Evolutionary conservation across 2,113 vertebrate species (phyloP).

Genomic region (Nerophis lumbriciformis): DNA sequence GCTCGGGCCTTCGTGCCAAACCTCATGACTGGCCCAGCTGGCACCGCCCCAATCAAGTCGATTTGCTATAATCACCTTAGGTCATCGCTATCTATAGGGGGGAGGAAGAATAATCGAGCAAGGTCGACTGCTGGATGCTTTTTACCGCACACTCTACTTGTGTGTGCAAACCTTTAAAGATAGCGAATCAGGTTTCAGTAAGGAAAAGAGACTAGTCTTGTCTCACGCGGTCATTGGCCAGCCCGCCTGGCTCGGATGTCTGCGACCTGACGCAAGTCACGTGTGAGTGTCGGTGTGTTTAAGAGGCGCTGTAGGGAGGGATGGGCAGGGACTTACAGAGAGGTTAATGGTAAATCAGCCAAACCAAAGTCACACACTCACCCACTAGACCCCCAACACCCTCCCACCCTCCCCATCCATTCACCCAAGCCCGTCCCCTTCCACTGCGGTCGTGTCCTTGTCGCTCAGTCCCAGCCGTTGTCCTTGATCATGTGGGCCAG

Average conservation of each 20-base stretch:
- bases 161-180: slow-evolving; percentile 13
- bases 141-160: slow-evolving; percentile 19
- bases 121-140: slow-evolving; percentile 19
- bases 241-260: slow-evolving; percentile 53
- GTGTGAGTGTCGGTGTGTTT: slow-evolving; percentile 28
- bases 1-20: slow-evolving; percentile 44
- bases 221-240: slow-evolving; percentile 21
- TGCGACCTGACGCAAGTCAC: slow-evolving; percentile 33
- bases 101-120: slow-evolving; percentile 35
- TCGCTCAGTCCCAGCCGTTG: slow-evolving; percentile 95
- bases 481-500: slow-evolving; percentile 99
- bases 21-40: slow-evolving; percentile 55
- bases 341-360: slow-evolving; percentile 72
- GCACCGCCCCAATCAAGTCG: slow-evolving; percentile 55
- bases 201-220: slow-evolving; percentile 14
- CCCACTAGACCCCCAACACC: slow-evolving; percentile 40
- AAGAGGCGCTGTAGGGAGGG: slow-evolving; percentile 26
- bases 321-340: slow-evolving; percentile 64
- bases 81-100: slow-evolving; percentile 50
- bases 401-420: slow-evolving; percentile 17
- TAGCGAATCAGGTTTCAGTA: slow-evolving; percentile 17
- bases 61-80: slow-evolving; percentile 64
- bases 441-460: slow-evolving; percentile 23
- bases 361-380: slow-evolving; percentile 74
- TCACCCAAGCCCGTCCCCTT: slow-evolving; percentile 8